A percentile compares a stretch with the other conserved stretches of the same genome.
These are phyloP conservation scores for Xylota sylvarum DNA, from an alignment of 2,888 invertebrate genomes.

Conservation along the genomic window DNA sequence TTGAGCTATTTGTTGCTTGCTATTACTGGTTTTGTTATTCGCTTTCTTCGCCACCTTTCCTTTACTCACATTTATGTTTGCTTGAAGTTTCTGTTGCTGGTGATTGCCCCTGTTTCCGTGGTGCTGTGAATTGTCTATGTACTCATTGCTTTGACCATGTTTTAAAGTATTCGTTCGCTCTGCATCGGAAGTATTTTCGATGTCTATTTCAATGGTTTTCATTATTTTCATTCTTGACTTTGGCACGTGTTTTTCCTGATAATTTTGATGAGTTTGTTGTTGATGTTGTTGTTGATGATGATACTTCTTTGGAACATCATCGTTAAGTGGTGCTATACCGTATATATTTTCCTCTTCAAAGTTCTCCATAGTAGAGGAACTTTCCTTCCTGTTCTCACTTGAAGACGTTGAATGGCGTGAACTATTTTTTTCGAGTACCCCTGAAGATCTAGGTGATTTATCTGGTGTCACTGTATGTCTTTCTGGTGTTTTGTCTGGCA, in stretches of 20 bases:
- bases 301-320: slow-evolving; percentile 40
- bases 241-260: slow-evolving; percentile 80
- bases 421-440: slow-evolving; percentile 27
- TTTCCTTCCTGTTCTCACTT: slow-evolving; percentile 82
- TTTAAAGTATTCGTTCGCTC: slow-evolving; percentile 81
- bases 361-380: slow-evolving; percentile 82
- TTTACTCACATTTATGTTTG: slow-evolving; percentile 76
- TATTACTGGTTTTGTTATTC: slow-evolving; percentile 81
- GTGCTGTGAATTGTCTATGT: slow-evolving; percentile 39
- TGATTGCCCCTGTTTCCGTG: slow-evolving; percentile 7
- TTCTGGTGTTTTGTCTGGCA: slow-evolving; percentile 79
- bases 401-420: slow-evolving; percentile 81
- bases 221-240: slow-evolving; percentile 84
- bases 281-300: slow-evolving; percentile 26
- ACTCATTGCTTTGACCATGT: slow-evolving; percentile 79
- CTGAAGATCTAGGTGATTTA: slow-evolving; percentile 37
- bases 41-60: slow-evolving; percentile 83
- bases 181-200: slow-evolving; percentile 82
- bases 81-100: slow-evolving; percentile 60
- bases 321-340: slow-evolving; percentile 78
- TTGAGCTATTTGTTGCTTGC: slow-evolving; percentile 42
- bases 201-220: slow-evolving; percentile 84
- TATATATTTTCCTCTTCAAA: slow-evolving; percentile 83
- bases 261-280: slow-evolving; percentile 27
- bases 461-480: slow-evolving; percentile 72